These are phyloP conservation scores for Cottoperca gobio DNA, from an alignment of 2,797 vertebrate species.

Conservation along the genomic window DNA sequence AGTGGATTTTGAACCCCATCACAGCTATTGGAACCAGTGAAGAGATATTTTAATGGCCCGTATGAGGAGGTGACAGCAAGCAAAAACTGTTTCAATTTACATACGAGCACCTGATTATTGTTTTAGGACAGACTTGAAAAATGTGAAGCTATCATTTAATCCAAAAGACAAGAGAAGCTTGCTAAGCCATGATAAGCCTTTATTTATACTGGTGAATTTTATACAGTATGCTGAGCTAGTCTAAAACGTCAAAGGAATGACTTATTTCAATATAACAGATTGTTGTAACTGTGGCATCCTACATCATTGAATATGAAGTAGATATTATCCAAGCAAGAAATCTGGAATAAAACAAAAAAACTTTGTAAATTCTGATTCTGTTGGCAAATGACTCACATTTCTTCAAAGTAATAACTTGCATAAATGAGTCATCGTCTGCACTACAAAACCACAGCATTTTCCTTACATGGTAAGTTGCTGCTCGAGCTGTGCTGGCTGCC, in stretches of 20 bases:
- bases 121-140: background rate
- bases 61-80: background rate
- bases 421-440: conserved; percentile 19
- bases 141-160: background rate
- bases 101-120: background rate
- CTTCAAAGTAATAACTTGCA: conserved; percentile 22
- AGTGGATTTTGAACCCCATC: conserved; percentile 1
- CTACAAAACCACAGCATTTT: background rate
- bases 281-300: background rate
- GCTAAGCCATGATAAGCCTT: background rate
- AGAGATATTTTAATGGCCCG: background rate
- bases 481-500: conserved; percentile 9
- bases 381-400: background rate
- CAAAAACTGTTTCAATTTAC: background rate
- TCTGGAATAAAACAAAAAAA: background rate
- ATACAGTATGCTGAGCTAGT: background rate
- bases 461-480: background rate
- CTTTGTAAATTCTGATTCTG: background rate
- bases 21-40: background rate
- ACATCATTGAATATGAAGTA: background rate
- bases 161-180: background rate
- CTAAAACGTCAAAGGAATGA: background rate
- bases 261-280: background rate
- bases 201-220: conserved; percentile 3
- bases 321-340: background rate